A percentile compares a stretch with the other conserved stretches of the same genome.
Conservation (phyloP, 2,797 vertebrate species). For the Euthynnus affinis region DNA sequence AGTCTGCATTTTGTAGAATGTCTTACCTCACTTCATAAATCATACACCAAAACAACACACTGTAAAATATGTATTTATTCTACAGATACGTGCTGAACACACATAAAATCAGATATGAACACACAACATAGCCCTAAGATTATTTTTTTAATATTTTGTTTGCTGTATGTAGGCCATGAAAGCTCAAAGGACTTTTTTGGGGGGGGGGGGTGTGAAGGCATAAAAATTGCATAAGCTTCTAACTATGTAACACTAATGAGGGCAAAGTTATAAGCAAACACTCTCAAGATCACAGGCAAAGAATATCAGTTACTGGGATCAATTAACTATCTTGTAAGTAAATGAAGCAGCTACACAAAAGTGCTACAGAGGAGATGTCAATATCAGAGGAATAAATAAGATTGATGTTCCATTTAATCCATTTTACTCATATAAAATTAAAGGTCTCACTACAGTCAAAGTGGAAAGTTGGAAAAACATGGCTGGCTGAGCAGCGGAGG, state of each 20-base stretch:
- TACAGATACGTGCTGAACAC: neutral
- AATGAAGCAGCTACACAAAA: slow-evolving; percentile 20
- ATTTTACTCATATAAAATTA: neutral
- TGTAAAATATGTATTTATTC: slow-evolving; percentile 3
- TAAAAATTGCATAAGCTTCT: slow-evolving; percentile 60
- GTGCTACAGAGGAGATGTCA: slow-evolving; percentile 11
- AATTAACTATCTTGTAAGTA: slow-evolving; percentile 11
- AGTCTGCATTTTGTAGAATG: slow-evolving; percentile 1
- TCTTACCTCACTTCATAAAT: neutral
- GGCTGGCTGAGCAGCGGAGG: neutral
- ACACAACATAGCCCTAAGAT: neutral
- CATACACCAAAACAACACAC: neutral
- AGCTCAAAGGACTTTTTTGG: slow-evolving; percentile 37
- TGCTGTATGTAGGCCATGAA: slow-evolving; percentile 51
- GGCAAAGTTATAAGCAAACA: slow-evolving; percentile 38
- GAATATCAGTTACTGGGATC: slow-evolving; percentile 34
- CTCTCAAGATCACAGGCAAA: slow-evolving; percentile 29
- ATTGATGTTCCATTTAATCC: slow-evolving; percentile 8
- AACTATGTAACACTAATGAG: slow-evolving; percentile 61
- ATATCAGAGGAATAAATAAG: neutral
- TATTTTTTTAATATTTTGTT: slow-evolving; percentile 17
- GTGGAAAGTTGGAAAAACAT: slow-evolving; percentile 5
- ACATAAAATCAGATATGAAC: neutral
- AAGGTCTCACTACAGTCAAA: neutral
- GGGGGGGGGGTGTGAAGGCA: neutral